phyloP scores from a whole-genome alignment of 2,113 vertebrate species.

The Myrmecophaga tridactyla region DNA sequence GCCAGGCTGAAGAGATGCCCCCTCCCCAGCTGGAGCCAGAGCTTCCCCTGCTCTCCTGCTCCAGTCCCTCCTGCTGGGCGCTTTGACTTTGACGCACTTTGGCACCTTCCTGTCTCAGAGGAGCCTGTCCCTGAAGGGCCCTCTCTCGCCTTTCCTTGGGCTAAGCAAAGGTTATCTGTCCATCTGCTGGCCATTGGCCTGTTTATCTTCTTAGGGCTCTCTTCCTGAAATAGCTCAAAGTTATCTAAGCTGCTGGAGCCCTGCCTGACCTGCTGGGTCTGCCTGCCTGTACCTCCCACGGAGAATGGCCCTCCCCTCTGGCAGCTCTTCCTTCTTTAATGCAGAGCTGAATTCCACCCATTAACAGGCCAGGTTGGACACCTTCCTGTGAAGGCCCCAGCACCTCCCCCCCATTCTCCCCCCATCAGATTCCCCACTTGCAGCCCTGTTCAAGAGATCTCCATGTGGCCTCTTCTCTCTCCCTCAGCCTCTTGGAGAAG shows the following conservation, averaged over 20 bases:
- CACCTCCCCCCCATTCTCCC: accelerated
- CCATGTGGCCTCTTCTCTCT: not conserved
- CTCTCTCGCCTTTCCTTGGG: not conserved
- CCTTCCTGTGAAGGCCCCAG: not conserved
- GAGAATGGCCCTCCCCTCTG: not conserved
- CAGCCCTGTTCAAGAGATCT: accelerated
- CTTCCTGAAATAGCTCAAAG: slow-evolving; percentile 68
- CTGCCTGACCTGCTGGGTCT: not conserved
- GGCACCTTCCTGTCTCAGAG: not conserved
- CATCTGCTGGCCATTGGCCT: slow-evolving; percentile 56
- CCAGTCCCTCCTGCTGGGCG: not conserved
- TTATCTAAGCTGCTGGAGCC: slow-evolving; percentile 19
- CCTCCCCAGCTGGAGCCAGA: not conserved
- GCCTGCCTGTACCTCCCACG: not conserved
- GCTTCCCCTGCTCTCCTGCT: not conserved
- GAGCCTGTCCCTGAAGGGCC: not conserved
- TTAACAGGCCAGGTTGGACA: slow-evolving; percentile 9
- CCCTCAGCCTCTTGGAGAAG: too few relatives aligned
- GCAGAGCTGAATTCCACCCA: slow-evolving; percentile 59
- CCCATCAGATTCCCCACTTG: accelerated
- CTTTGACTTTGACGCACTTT: not conserved
- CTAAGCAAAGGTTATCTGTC: slow-evolving; percentile 60
- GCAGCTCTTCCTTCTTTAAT: not conserved
- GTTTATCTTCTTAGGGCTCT: slow-evolving; percentile 65
- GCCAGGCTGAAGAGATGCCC: too few relatives aligned